phyloP scores from a whole-genome alignment of 2,113 vertebrate species.

The Andinoacara biseriatus region DNA sequence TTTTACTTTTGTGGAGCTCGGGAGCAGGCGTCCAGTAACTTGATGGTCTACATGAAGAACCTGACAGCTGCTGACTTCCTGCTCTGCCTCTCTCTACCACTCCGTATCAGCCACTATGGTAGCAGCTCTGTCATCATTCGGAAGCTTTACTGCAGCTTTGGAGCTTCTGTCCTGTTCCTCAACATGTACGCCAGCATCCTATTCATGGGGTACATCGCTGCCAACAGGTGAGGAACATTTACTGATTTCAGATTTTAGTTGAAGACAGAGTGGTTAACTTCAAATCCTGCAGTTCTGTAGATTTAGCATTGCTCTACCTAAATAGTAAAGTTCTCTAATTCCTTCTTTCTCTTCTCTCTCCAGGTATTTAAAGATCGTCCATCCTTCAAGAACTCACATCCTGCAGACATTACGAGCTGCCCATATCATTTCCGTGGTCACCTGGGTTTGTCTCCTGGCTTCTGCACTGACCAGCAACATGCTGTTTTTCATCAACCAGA shows the following conservation, averaged over 20 bases:
- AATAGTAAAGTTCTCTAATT: no score
- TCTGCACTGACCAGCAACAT: conserved; percentile 34
- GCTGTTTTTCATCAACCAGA: conserved; percentile 36
- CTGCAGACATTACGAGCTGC: conserved; percentile 62
- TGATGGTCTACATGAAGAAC: conserved; percentile 1
- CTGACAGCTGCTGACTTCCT: conserved; percentile 9
- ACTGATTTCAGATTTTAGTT: neutral
- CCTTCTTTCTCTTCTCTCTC: neutral
- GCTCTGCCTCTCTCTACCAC: neutral
- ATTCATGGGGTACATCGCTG: neutral
- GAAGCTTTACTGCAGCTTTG: conserved; percentile 2
- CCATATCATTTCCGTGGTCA: conserved; percentile 40
- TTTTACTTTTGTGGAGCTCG: neutral
- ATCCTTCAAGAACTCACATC: conserved; percentile 42
- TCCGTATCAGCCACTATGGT: neutral
- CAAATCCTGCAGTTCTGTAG: neutral
- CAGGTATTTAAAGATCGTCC: conserved; percentile 79
- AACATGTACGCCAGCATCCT: conserved; percentile 14
- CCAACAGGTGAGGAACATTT: neutral
- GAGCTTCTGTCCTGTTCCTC: neutral
- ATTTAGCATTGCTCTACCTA: no score
- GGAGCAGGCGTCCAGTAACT: neutral
- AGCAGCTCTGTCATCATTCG: neutral
- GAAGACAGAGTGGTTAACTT: accelerated
- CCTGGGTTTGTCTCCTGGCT: conserved; percentile 67